These are phyloP conservation scores for Nicator chloris DNA, from an alignment of 2,113 vertebrate species.

Conservation along the genomic window DNA sequence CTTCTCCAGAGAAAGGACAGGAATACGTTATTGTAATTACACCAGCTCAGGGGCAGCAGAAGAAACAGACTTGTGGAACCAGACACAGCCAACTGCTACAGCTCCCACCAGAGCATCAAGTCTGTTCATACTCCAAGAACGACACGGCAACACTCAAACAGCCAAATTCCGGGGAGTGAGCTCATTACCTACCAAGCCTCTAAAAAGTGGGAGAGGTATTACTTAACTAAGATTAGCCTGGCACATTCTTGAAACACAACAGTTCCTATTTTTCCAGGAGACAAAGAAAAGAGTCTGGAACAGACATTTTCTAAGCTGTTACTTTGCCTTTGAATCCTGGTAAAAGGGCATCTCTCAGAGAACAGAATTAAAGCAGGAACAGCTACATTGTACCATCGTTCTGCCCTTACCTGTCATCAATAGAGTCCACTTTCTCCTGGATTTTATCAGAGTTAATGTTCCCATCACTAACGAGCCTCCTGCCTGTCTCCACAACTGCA, in stretches of 20 bases:
- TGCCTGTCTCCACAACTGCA: conserved; percentile 89
- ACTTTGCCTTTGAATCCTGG: not conserved
- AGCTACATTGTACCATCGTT: not conserved
- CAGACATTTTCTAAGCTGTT: not conserved
- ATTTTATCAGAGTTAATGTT: conserved; percentile 94
- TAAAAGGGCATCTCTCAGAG: not conserved
- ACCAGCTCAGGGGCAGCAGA: not conserved
- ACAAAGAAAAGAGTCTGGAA: not conserved
- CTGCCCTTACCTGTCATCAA: conserved; percentile 86
- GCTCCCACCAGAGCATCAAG: not conserved
- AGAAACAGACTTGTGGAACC: not conserved
- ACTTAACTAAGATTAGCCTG: not conserved
- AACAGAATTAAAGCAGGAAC: not conserved
- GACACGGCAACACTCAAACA: not conserved
- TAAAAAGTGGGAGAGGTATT: not conserved
- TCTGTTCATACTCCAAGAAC: not conserved
- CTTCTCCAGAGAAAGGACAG: not conserved
- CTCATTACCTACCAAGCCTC: not conserved
- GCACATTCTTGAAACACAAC: not conserved
- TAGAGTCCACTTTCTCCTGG: conserved; percentile 96
- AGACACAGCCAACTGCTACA: not conserved
- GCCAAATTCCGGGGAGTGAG: not conserved
- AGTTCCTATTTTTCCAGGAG: not conserved
- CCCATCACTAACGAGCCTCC: conserved; percentile 89
- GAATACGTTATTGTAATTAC: not conserved